Base-by-base conservation (phyloP, 2,797 vertebrate species). In the Lithobates pipiens region DNA sequence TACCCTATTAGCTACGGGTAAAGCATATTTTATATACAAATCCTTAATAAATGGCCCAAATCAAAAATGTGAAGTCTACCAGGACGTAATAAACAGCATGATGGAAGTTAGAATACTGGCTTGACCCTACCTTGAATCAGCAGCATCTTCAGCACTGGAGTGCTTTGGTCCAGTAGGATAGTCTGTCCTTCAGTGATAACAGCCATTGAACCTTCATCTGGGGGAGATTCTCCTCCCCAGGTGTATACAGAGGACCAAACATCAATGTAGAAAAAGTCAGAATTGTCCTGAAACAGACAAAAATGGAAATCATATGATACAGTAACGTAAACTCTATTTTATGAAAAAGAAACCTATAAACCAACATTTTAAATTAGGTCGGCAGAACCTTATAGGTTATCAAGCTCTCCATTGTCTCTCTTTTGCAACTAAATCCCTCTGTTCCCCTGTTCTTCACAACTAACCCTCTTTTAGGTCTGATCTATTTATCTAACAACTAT, bases 131-230 rank as follows among this genome's bases (percentile, higher is more conserved):
- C 96, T 91, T 97, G 94, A 88, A 97, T 97, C 2, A 97, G 95
- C 39, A 97, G 93, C 96, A 97, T 97, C 90, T 97, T 97, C 18
- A 97, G 89, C 78, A 97, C 90, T 8, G 95, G 94, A 0, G 97
- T 97, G 89, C 87, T 96, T 83, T 91, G 91, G 90, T 97, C 96
- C 91, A 97, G 90, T 69, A 97, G 91, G 90, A 97, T 93, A 10
- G 91, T 96, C 89, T 97, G 96, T 80, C 94, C 95, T 91, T 93
- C 89, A 8, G 94, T 94, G 89, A 97, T 94, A 86, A 97, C 94
- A 0, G 90, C 95, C 11, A 97, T 92, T 0, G 92, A 90, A 25
- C 96, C 96, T 70, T 88, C 90, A 68, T 95, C 96, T 0, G 97
- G 97, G 0, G 96, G 95, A 3, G 93, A 73, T 9, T 91, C 88